These are phyloP conservation scores for Drosophila triauraria DNA, from an alignment of 1,140 invertebrate species.

Conservation along the genomic window DNA sequence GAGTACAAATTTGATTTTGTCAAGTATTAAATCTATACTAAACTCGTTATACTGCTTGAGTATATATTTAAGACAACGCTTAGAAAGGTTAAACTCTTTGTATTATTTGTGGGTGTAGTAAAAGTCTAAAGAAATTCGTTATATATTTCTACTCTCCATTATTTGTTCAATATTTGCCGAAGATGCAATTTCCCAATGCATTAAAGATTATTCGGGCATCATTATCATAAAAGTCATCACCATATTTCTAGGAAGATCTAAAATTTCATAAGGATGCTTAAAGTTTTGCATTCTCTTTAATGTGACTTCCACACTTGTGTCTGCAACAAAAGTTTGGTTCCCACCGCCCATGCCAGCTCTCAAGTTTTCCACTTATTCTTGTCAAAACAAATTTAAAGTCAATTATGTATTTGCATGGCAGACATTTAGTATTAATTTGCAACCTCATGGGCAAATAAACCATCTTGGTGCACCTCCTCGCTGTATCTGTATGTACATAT, in stretches of 20 bases:
- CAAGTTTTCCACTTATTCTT: slow-evolving; percentile 18
- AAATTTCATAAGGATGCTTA: not conserved
- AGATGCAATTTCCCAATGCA: too few species aligned
- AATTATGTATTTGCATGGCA: slow-evolving; percentile 46
- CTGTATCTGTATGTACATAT: not conserved
- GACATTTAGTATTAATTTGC: slow-evolving; percentile 66
- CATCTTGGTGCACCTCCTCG: slow-evolving; percentile 30
- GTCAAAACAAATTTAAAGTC: slow-evolving; percentile 45
- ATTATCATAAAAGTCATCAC: too few species aligned
- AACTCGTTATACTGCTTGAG: too few species aligned
- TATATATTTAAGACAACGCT: too few species aligned
- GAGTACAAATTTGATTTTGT: too few species aligned
- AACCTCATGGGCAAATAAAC: slow-evolving; percentile 59
- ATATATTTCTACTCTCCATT: too few species aligned
- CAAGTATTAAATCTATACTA: too few species aligned
- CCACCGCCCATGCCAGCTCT: not conserved
- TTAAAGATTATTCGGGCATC: too few species aligned
- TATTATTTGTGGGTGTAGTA: too few species aligned
- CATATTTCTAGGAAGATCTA: not conserved
- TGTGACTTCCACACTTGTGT: slow-evolving; percentile 6
- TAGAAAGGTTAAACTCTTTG: too few species aligned
- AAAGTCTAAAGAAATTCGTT: too few species aligned
- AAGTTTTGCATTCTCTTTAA: not conserved
- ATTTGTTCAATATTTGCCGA: too few species aligned
- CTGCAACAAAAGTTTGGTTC: not conserved